Conservation (phyloP, 1,140 invertebrate genomes). For the Latrodectus geometricus region DNA sequence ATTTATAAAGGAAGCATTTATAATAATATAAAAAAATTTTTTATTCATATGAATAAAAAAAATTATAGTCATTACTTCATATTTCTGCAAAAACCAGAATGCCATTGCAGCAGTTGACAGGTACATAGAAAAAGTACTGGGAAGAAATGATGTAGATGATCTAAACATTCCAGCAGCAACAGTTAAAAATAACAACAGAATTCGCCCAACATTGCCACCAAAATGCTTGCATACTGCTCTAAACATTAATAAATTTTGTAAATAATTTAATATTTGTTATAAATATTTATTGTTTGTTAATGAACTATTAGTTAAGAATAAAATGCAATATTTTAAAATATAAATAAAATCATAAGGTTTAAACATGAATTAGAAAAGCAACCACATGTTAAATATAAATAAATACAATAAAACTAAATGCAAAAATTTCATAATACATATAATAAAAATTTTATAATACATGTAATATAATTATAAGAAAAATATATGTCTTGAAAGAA, state of each 20-base stretch:
- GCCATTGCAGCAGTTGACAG: slow-evolving; percentile 83
- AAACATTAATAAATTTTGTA: slow-evolving; percentile 66
- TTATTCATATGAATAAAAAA: too few relatives aligned
- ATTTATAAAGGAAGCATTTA: too few relatives aligned
- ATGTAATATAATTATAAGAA: too few relatives aligned
- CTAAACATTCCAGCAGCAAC: slow-evolving; percentile 94
- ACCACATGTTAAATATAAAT: too few relatives aligned
- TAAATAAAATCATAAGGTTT: neutral
- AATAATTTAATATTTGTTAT: neutral
- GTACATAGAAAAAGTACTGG: slow-evolving; percentile 94
- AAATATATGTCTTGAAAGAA: too few relatives aligned
- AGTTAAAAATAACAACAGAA: slow-evolving; percentile 85
- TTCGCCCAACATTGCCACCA: slow-evolving; percentile 86
- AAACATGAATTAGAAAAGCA: too few relatives aligned
- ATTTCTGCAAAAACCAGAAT: slow-evolving; percentile 85
- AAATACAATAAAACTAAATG: too few relatives aligned
- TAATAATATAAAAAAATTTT: too few relatives aligned
- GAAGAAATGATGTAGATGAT: slow-evolving; percentile 88
- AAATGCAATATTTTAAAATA: neutral
- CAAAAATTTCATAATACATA: too few relatives aligned
- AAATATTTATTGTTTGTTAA: neutral
- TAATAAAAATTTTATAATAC: too few relatives aligned
- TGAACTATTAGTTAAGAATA: neutral
- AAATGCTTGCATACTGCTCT: slow-evolving; percentile 90
- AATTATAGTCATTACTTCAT: slow-evolving; percentile 65